Evolutionary conservation across 2,113 vertebrate species (phyloP).

Genomic region (Chaetops frenatus): DNA sequence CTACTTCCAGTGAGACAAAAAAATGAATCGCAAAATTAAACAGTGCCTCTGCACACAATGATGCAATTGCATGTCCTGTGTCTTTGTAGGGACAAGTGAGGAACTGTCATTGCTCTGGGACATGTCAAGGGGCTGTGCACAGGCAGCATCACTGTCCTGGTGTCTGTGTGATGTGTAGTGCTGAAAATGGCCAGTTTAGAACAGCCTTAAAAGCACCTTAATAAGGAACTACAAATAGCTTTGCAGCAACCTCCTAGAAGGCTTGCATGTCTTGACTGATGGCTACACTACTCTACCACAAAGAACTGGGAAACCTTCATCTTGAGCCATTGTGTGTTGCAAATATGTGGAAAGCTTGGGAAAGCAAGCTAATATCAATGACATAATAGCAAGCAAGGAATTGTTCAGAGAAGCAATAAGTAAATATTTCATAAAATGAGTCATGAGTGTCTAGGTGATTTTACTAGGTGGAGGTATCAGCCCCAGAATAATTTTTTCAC

Average conservation of each 20-base stretch:
- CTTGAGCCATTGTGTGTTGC: background rate
- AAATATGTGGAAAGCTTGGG: background rate
- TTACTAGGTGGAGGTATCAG: background rate
- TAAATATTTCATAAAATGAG: background rate
- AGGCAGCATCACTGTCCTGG: background rate
- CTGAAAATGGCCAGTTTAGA: background rate
- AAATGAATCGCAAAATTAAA: background rate
- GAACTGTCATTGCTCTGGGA: background rate
- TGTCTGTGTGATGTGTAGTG: background rate
- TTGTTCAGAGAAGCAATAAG: background rate
- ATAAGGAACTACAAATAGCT: background rate
- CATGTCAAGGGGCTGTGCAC: rapidly evolving
- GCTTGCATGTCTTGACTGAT: background rate
- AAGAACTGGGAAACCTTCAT: background rate
- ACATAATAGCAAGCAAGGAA: background rate
- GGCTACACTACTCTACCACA: background rate
- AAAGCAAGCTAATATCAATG: background rate
- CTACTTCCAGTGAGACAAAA: background rate
- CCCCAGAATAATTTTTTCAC: background rate
- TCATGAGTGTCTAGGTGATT: rapidly evolving
- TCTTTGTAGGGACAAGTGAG: rapidly evolving
- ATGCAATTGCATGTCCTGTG: background rate
- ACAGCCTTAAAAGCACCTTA: background rate
- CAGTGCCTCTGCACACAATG: rapidly evolving
- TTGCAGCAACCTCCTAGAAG: background rate